Evolutionary conservation across 1,140 invertebrate genomes (phyloP).

Genomic region (Sitophilus oryzae): DNA sequence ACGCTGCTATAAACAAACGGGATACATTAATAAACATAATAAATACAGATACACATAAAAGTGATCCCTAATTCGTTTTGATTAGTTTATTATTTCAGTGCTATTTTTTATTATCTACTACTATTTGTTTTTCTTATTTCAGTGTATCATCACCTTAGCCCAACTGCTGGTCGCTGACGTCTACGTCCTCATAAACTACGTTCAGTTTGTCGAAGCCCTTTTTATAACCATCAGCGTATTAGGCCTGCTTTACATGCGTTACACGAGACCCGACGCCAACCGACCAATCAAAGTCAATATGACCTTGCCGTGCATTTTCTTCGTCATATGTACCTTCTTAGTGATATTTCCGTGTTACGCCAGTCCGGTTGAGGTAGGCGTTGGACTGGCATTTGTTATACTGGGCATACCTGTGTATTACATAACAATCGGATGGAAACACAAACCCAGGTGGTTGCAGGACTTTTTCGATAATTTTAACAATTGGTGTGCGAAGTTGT

Average conservation of each 20-base stretch:
- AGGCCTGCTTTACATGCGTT: constrained; percentile 81
- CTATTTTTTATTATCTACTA: constrained; percentile 29
- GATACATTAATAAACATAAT: too few relatives aligned
- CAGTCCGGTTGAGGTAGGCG: constrained; percentile 71
- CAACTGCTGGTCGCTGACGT: constrained; percentile 80
- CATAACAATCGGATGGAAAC: constrained; percentile 79
- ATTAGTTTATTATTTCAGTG: background rate
- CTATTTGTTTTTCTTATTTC: too few relatives aligned
- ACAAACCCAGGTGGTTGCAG: constrained; percentile 63
- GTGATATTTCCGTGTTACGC: constrained; percentile 75
- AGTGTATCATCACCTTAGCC: constrained; percentile 74
- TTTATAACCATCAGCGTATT: constrained; percentile 85
- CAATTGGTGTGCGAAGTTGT: constrained; percentile 64
- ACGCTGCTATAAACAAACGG: too few relatives aligned
- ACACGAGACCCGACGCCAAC: constrained; percentile 66
- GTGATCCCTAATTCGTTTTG: too few relatives aligned
- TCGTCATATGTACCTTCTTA: constrained; percentile 76
- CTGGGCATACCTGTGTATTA: constrained; percentile 90
- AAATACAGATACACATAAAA: too few relatives aligned
- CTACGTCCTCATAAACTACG: constrained; percentile 89
- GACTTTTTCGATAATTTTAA: constrained; percentile 57
- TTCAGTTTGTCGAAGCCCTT: constrained; percentile 88
- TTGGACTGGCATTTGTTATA: constrained; percentile 76
- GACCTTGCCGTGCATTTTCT: constrained; percentile 76
- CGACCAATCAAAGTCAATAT: constrained; percentile 78